Percentiles rank a stretch among this genome's conserved stretches.
Evolutionary conservation across 2,888 invertebrate species (phyloP).

Genomic region (Habrosyne pyritoides): DNA sequence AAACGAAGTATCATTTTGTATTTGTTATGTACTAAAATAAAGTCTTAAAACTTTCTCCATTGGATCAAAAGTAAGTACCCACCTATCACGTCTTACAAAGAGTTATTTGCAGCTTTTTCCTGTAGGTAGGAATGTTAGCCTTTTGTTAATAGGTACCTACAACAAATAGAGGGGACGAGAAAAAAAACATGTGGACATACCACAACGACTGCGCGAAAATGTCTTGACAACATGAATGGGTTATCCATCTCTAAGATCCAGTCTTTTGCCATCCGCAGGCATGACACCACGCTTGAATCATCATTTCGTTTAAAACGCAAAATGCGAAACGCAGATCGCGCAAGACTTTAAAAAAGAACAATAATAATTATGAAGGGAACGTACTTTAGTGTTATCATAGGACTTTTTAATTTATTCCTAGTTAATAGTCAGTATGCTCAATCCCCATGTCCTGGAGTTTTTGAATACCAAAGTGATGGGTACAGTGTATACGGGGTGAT

Average conservation of each 20-base stretch:
- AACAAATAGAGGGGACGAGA: neutral
- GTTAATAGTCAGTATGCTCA: conserved; percentile 44
- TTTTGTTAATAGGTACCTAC: neutral
- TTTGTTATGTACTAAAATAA: neutral
- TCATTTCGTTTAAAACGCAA: conserved; percentile 24
- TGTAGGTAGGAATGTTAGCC: neutral
- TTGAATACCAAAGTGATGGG: conserved; percentile 57
- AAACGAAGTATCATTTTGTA: too few relatives aligned
- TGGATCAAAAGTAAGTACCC: neutral
- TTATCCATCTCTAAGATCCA: conserved; percentile 20
- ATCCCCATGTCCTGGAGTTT: conserved; percentile 64
- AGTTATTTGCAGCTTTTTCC: neutral
- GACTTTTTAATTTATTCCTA: conserved; percentile 37
- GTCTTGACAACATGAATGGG: neutral
- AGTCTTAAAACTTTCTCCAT: neutral
- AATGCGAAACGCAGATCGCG: conserved; percentile 24
- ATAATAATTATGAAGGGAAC: conserved; percentile 37
- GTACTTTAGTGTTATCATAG: conserved; percentile 40
- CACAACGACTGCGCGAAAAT: neutral
- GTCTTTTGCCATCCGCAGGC: conserved; percentile 41
- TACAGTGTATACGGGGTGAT: conserved; percentile 53
- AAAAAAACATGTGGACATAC: neutral
- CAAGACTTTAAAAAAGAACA: conserved; percentile 27
- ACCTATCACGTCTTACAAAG: neutral
- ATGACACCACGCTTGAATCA: conserved; percentile 37